Conservation (phyloP, 2,888 invertebrate species). For the Lymantria monacha region DNA sequence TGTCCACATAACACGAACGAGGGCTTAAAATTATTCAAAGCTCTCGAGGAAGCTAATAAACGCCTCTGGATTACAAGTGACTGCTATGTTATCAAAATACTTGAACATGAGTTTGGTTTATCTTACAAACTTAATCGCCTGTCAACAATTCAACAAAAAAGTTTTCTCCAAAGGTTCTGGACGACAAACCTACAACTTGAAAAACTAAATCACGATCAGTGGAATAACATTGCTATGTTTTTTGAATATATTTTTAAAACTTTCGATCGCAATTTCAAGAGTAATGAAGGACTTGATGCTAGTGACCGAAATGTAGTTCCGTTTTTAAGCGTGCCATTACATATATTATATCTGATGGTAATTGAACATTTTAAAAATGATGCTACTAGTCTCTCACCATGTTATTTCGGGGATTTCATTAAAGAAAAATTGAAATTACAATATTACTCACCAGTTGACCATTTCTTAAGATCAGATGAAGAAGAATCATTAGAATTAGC, state of each 20-base stretch:
- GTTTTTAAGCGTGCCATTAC: conserved; percentile 36
- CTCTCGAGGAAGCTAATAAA: conserved; percentile 28
- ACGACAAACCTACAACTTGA: conserved; percentile 40
- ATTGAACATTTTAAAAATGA: conserved; percentile 37
- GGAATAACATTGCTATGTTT: conserved; percentile 35
- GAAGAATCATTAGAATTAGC: conserved; percentile 32
- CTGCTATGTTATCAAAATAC: conserved; percentile 29
- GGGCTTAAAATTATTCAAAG: conserved; percentile 32
- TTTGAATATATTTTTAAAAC: conserved; percentile 28
- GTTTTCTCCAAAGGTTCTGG: conserved; percentile 38
- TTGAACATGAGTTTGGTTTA: conserved; percentile 29
- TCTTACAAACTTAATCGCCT: conserved; percentile 33
- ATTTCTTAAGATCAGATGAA: conserved; percentile 26
- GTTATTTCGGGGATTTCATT: conserved; percentile 29
- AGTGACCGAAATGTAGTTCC: conserved; percentile 24
- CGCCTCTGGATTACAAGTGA: conserved; percentile 44
- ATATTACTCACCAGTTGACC: conserved; percentile 29
- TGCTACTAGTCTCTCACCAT: conserved; percentile 30
- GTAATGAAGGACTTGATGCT: conserved; percentile 5
- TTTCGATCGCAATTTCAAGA: conserved; percentile 10
- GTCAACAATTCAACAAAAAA: conserved; percentile 26
- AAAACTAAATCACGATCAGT: conserved; percentile 39
- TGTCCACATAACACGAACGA: conserved; percentile 39
- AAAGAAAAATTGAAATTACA: conserved; percentile 31
- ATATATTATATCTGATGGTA: conserved; percentile 33